These are phyloP conservation scores for Sceloporus undulatus DNA, from an alignment of 2,113 vertebrate genomes.

Conservation along the genomic window DNA sequence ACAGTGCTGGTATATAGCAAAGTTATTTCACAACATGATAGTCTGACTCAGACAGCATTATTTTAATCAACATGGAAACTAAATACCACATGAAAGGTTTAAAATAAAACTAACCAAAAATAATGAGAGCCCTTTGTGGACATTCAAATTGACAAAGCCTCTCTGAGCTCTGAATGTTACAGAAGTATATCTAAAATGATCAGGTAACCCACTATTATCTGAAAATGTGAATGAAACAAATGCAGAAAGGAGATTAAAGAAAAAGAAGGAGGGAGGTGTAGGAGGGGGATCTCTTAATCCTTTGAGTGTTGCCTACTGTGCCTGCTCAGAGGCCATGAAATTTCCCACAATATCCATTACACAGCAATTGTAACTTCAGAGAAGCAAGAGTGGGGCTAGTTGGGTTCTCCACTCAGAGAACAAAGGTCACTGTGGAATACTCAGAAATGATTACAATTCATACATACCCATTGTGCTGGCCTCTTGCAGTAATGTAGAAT, in stretches of 20 bases:
- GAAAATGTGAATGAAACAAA: neutral
- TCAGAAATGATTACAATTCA: constrained; percentile 3
- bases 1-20: neutral
- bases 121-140: neutral
- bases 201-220: neutral
- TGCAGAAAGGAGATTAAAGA: neutral
- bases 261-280: neutral
- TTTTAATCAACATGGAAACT: neutral
- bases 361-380: constrained; percentile 2
- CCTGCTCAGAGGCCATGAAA: constrained; percentile 4
- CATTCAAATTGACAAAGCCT: neutral
- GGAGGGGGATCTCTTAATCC: neutral
- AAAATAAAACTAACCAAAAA: neutral
- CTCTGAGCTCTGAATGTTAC: neutral
- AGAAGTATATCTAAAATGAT: neutral
- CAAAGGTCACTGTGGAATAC: constrained; percentile 11
- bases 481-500: neutral
- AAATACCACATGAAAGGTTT: neutral
- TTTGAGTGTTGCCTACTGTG: neutral
- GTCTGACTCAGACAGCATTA: no score
- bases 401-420: neutral
- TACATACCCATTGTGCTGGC: neutral
- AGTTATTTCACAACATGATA: neutral
- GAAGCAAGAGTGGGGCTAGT: neutral
- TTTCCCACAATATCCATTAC: constrained; percentile 28